phyloP scores from a whole-genome alignment of 2,797 vertebrate genomes.

The Clarias fuscus region DNA sequence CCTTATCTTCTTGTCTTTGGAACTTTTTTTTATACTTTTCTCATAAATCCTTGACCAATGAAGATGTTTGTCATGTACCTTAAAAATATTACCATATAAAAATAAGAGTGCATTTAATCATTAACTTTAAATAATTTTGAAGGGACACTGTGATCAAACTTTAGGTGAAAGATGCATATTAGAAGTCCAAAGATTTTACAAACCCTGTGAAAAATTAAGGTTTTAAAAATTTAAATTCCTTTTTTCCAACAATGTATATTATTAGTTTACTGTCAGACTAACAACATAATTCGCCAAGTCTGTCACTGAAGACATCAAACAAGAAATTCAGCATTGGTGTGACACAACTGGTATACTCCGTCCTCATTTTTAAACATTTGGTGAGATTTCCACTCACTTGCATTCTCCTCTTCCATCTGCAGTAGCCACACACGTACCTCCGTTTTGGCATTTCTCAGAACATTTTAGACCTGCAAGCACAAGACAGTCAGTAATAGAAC shows the following conservation, averaged over 20 bases:
- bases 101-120: neutral
- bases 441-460: slow-evolving; percentile 85
- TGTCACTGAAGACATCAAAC: neutral
- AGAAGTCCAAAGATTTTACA: neutral
- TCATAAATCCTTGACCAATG: neutral
- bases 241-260: neutral
- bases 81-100: neutral
- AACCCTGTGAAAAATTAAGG: neutral
- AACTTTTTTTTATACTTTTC: neutral
- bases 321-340: too few relatives aligned
- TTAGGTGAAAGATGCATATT: neutral
- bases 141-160: neutral
- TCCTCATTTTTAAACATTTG: slow-evolving; percentile 48
- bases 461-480: slow-evolving; percentile 84
- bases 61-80: neutral
- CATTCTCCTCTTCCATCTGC: slow-evolving; percentile 84
- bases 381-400: slow-evolving; percentile 78
- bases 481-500: slow-evolving; percentile 41
- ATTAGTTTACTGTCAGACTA: neutral
- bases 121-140: neutral
- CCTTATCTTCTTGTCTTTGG: neutral
- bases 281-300: neutral
- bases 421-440: slow-evolving; percentile 82
- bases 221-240: too few relatives aligned
- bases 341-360: neutral